These are phyloP conservation scores for Tortrix viridana DNA, from an alignment of 2,888 invertebrate genomes.

Conservation along the genomic window DNA sequence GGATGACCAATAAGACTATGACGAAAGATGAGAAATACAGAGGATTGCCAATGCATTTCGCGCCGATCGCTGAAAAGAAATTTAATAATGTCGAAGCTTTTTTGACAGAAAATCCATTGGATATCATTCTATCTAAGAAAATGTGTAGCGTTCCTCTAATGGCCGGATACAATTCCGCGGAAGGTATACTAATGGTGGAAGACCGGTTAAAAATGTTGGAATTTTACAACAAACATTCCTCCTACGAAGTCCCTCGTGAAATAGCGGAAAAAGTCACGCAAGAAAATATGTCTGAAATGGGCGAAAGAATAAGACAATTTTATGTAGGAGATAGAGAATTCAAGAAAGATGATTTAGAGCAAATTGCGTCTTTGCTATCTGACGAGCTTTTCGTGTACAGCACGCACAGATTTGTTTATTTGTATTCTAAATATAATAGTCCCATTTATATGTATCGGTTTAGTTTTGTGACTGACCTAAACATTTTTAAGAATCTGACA, in stretches of 20 bases:
- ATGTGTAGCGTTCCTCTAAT: constrained; percentile 40
- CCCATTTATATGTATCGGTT: constrained; percentile 50
- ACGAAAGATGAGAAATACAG: constrained; percentile 39
- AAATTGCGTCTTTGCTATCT: constrained; percentile 40
- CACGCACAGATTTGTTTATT: constrained; percentile 46
- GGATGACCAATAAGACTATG: constrained; percentile 37
- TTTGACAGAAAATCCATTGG: constrained; percentile 36
- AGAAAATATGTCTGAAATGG: constrained; percentile 43
- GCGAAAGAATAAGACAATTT: constrained; percentile 46
- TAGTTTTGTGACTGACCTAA: constrained; percentile 48
- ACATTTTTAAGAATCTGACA: constrained; percentile 44
- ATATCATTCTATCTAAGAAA: constrained; percentile 35
- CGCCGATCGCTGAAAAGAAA: constrained; percentile 44
- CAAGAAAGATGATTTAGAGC: constrained; percentile 38
- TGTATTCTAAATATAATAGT: constrained; percentile 39
- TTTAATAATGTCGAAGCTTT: constrained; percentile 41
- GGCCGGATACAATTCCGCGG: constrained; percentile 42
- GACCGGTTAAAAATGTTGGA: constrained; percentile 37
- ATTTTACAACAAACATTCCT: constrained; percentile 35
- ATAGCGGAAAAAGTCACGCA: constrained; percentile 38
- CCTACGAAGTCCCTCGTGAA: constrained; percentile 39
- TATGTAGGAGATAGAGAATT: constrained; percentile 44
- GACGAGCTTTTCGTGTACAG: constrained; percentile 45
- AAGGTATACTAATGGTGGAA: constrained; percentile 38
- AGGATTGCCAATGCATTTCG: constrained; percentile 41